Conservation (phyloP, 2,113 vertebrate species). For the Phodopus roborovskii region DNA sequence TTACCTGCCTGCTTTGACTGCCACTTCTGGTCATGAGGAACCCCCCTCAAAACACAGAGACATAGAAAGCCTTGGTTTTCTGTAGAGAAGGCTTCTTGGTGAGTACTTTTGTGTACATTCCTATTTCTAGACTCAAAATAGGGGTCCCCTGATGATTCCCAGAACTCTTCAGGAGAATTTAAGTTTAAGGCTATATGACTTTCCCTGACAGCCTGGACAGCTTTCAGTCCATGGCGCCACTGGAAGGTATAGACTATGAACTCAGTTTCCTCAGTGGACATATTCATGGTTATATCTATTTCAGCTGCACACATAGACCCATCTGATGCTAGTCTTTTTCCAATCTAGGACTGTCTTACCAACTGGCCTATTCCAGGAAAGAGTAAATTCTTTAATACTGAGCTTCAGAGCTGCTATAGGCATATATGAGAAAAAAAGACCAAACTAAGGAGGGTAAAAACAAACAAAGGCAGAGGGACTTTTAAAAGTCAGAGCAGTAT, state of each 20-base stretch:
- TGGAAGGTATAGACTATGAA: neutral
- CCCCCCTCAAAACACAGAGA: neutral
- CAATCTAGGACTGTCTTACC: neutral
- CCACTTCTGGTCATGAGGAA: neutral
- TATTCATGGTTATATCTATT: neutral
- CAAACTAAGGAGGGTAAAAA: slow-evolving; percentile 27
- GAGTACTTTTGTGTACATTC: neutral
- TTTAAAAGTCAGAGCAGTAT: slow-evolving; percentile 5
- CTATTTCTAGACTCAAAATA: neutral
- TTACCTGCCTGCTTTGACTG: neutral
- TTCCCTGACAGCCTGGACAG: neutral
- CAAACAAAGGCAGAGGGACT: neutral
- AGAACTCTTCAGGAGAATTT: neutral
- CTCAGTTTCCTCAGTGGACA: neutral
- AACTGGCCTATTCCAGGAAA: neutral
- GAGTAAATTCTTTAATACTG: slow-evolving; percentile 10
- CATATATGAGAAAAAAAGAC: slow-evolving; percentile 6
- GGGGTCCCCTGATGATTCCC: neutral
- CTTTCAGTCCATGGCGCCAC: neutral
- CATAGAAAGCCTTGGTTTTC: neutral
- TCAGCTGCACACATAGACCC: neutral
- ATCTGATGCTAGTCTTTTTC: neutral
- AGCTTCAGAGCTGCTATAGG: neutral
- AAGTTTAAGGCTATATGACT: neutral
- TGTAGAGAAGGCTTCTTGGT: neutral